phyloP scores from a whole-genome alignment of 1,140 invertebrate genomes.

The Capitella teleta region DNA sequence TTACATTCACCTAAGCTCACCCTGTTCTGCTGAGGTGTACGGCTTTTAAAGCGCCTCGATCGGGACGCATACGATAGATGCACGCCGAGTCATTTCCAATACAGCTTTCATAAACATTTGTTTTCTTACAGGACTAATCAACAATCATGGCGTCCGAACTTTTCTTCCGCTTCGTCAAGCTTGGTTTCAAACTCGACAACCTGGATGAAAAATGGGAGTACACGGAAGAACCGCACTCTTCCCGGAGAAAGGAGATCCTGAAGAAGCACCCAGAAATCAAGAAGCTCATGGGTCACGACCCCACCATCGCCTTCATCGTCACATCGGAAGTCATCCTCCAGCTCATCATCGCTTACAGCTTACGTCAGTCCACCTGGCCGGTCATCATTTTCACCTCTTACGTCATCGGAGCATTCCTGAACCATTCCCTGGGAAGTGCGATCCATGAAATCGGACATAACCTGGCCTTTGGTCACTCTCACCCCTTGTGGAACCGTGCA shows the following conservation, averaged over 20 bases:
- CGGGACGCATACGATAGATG: too few species aligned
- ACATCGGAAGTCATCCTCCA: constrained; percentile 22
- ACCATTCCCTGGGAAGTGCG: constrained; percentile 38
- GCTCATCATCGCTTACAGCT: constrained; percentile 12
- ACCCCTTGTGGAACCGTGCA: constrained; percentile 28
- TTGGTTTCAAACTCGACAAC: constrained; percentile 13
- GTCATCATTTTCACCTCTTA: constrained; percentile 28
- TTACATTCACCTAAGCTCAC: too few species aligned
- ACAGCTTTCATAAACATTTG: too few species aligned
- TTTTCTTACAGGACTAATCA: too few species aligned
- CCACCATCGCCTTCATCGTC: constrained; percentile 27
- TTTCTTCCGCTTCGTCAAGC: constrained; percentile 14
- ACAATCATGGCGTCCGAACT: not conserved
- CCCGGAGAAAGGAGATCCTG: constrained; percentile 30
- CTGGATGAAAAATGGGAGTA: constrained; percentile 26
- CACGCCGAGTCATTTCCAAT: too few species aligned
- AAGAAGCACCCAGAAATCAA: constrained; percentile 41
- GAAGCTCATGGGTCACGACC: constrained; percentile 36
- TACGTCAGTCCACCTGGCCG: constrained; percentile 27
- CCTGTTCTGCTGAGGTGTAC: too few species aligned
- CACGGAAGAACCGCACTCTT: constrained; percentile 31
- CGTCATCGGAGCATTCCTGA: constrained; percentile 32
- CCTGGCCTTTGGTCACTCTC: constrained; percentile 30
- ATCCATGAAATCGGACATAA: constrained; percentile 43
- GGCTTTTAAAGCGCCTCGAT: too few species aligned